A percentile compares a stretch with the other conserved stretches of the same genome.
Conservation (phyloP, 2,888 invertebrate species). For the Heliconius erato region DNA sequence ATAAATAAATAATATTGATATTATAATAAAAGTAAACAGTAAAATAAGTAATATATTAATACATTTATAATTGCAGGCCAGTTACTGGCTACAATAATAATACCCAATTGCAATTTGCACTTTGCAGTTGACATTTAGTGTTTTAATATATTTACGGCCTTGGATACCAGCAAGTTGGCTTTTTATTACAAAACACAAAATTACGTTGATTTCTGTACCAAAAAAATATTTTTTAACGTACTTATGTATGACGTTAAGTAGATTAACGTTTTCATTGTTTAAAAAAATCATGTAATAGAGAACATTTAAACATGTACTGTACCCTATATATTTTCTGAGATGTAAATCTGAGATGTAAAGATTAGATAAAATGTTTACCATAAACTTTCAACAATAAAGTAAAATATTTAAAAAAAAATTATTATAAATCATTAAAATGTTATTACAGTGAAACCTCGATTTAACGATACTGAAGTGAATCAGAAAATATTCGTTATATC, state of each 20-base stretch:
- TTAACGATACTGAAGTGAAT: too few relatives aligned
- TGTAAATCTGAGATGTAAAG: not conserved
- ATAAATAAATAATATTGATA: not conserved
- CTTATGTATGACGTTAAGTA: too few relatives aligned
- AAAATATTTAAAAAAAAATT: not conserved
- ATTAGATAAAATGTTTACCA: not conserved
- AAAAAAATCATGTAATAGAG: not conserved
- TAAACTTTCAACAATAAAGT: not conserved
- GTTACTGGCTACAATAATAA: too few relatives aligned
- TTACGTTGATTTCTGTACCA: not conserved
- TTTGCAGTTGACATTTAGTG: too few relatives aligned
- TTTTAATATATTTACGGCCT: too few relatives aligned
- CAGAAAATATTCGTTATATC: too few relatives aligned
- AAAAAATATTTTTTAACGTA: not conserved
- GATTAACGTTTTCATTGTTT: not conserved
- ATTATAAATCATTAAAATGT: too few relatives aligned
- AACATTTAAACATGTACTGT: too few relatives aligned
- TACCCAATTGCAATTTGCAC: too few relatives aligned
- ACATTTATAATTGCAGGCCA: not conserved
- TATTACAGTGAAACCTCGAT: too few relatives aligned
- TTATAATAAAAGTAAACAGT: not conserved
- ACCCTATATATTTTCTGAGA: not conserved
- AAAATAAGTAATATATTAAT: not conserved
- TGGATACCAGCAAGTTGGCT: not conserved
- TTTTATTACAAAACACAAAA: not conserved